Evolutionary conservation across 2,888 invertebrate genomes (phyloP), one percentile per base, ranked within the genome.

Genomic region (Ochlodes sylvanus): DNA sequence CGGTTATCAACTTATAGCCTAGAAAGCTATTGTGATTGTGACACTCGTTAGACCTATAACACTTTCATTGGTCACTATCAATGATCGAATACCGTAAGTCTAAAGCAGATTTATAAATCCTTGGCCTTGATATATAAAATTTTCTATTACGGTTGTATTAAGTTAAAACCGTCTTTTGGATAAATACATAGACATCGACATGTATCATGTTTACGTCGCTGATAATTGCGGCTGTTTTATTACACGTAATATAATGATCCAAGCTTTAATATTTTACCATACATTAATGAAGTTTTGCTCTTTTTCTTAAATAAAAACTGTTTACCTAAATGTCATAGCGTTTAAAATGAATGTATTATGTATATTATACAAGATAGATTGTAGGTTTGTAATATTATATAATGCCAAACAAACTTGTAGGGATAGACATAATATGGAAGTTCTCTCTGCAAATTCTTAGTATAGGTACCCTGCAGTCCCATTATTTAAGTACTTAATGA

Each of bases 231-330:
- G 42, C 42, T 55, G 32, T 55, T 55, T 55, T 55, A 34, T 54
- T 34, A 55, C 32, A 55, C 34, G 55, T 55, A 55, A 65, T 65
- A 10, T 65, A 58, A 58, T 65, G 58, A 65, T 76, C 78, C 80
- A 81, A 82, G 81, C 81, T 82, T 82, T 81, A 82, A 82, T 79
- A 81, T 74, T 76, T 73, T 74, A 76, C 72, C 75, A 71, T 72
- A 65, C 57, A 52, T 57, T 65, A 47, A 58, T 41, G 2, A 54
- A 34, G 38, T 65, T 38, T 65, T 65, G 17, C 69, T 70, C 67
- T 56, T 60, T 70, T 70, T 70, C 68, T 57, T 63, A 72, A 47
- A 66, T 57, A 60, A 66, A 52, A 63, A 57, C 21, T 38, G 47
- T 63, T 57, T 57, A 54, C n/a, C 15, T 34, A 55, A 34, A 55